phyloP scores from a whole-genome alignment of 2,888 invertebrate species.

The Crocallis elinguaria region DNA sequence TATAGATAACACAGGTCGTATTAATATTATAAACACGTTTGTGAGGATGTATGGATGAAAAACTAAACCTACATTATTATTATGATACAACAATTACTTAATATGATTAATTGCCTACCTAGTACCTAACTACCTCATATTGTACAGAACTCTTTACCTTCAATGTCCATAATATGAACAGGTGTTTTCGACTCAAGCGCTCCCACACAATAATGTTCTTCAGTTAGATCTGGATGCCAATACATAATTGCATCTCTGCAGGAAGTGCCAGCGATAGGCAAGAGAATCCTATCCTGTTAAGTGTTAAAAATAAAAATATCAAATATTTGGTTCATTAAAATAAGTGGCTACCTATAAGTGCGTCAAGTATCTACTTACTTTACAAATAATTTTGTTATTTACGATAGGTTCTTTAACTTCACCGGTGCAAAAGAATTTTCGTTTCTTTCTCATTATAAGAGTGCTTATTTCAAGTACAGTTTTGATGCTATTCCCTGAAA shows the following conservation, averaged over 20 bases:
- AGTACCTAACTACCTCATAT: not conserved
- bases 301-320: not conserved
- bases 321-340: not conserved
- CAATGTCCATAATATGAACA: slow-evolving; percentile 74
- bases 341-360: not conserved
- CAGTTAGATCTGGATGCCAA: slow-evolving; percentile 77
- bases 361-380: slow-evolving; percentile 51
- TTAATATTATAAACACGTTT: too few species aligned
- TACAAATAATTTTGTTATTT: slow-evolving; percentile 78
- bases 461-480: slow-evolving; percentile 77
- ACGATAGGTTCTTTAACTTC: slow-evolving; percentile 82
- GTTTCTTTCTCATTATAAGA: slow-evolving; percentile 75
- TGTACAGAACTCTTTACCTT: slow-evolving; percentile 64
- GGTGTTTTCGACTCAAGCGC: slow-evolving; percentile 73
- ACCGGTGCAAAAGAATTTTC: slow-evolving; percentile 79
- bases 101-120: too few species aligned
- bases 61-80: too few species aligned
- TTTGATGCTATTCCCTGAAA: slow-evolving; percentile 75
- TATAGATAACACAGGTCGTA: too few species aligned
- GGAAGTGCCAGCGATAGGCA: slow-evolving; percentile 75
- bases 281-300: slow-evolving; percentile 70
- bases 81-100: too few species aligned
- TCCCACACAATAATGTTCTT: slow-evolving; percentile 79
- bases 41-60: too few species aligned
- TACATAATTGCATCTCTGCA: slow-evolving; percentile 81